Evolutionary conservation across 2,888 invertebrate species (phyloP), one percentile per base, ranked within the genome.

Genomic region (Patella caerulea): DNA sequence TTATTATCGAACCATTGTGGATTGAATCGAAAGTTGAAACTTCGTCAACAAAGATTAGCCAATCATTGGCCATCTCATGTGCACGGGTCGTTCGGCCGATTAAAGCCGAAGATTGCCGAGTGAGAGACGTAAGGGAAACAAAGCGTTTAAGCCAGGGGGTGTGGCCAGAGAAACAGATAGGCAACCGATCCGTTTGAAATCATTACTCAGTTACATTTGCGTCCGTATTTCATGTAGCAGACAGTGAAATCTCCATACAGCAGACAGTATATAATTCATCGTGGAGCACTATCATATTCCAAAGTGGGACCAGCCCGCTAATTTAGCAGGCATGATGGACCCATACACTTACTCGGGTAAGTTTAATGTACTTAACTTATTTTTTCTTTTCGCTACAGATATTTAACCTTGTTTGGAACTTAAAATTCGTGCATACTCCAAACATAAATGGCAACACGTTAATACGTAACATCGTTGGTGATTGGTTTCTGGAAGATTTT

Each of bases 251-350:
- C 24, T 65, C 24, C 65, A 65, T 65, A 24, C 19, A 65, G 65
- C 19, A 65, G 65, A 65, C 24, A 65, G 19, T 24, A 65, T 65
- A 65, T 24, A 24, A 65, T 65, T 65, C 65, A 65, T 24, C 65
- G 65, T 65, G 65, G 65, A 65, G 65, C 65, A 65, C 65, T 65
- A 65, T 65, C 65, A 65, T 65, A 65, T 65, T 65, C 65, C 65
- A 65, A 65, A 65, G 65, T 65, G 65, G 65, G 65, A 65, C 24
- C 65, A 65, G 65, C 65, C 65, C 65, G 65, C 65, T 65, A 65
- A 65, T 65, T 65, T 65, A 65, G 65, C 65, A 19, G 65, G 65
- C 65, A 65, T 65, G 65, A 65, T 65, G 65, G 65, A 65, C 65
- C 65, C 65, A 65, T 65, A 65, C 24, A 65, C 65, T 24, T 65